Conservation (phyloP, 2,113 vertebrate species). For the Casuarius casuarius region DNA sequence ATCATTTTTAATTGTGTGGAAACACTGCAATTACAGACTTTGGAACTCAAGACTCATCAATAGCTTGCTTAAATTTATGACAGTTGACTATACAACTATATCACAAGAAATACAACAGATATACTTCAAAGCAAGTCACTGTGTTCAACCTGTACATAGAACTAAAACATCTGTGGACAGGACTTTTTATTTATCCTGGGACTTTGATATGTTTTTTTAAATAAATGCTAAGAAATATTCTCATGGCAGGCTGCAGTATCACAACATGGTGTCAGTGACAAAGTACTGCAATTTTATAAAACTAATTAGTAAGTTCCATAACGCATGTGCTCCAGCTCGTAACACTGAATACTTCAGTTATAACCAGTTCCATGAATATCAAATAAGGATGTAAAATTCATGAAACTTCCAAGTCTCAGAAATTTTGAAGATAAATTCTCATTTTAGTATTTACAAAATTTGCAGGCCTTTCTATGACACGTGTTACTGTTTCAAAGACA, state of each 20-base stretch:
- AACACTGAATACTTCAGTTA: neutral
- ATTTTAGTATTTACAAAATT: neutral
- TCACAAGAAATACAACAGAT: neutral
- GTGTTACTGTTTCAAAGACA: neutral
- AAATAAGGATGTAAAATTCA: neutral
- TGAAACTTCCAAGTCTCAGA: neutral
- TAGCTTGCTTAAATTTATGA: neutral
- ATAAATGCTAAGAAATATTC: neutral
- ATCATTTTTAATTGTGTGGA: neutral
- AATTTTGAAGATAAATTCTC: neutral
- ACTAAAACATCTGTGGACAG: neutral
- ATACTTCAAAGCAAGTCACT: neutral
- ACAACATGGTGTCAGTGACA: neutral
- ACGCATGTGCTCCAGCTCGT: neutral
- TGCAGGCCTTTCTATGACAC: neutral
- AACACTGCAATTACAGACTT: neutral
- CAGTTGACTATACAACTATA: neutral
- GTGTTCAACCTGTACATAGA: rapidly evolving
- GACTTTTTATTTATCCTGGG: neutral
- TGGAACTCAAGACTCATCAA: neutral
- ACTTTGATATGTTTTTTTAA: neutral
- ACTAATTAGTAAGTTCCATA: neutral
- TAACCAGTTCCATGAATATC: neutral
- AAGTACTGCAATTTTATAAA: neutral
- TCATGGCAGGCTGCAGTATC: neutral